Conservation (phyloP, 2,797 vertebrate genomes). For the Helostoma temminkii region DNA sequence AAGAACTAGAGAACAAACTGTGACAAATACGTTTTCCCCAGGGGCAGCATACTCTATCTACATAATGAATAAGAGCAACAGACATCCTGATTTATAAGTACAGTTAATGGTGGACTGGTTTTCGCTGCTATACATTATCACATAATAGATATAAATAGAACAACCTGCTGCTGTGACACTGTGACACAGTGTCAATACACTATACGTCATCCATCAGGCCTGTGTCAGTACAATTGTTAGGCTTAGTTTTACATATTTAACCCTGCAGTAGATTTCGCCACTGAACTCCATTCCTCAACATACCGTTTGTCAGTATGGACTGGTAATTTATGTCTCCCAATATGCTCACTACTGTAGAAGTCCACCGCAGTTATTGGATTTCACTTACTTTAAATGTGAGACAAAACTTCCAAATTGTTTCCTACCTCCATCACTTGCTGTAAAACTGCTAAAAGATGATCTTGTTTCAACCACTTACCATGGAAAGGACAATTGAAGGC, state of each 20-base stretch:
- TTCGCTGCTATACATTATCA: slow-evolving; percentile 19
- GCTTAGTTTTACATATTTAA: slow-evolving; percentile 2
- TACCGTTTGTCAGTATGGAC: neutral
- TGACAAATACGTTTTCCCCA: slow-evolving; percentile 63
- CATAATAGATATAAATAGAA: neutral
- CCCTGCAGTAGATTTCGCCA: neutral
- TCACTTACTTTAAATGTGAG: neutral
- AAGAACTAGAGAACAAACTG: slow-evolving; percentile 53
- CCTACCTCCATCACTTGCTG: neutral
- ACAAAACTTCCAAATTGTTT: neutral
- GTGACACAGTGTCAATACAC: neutral
- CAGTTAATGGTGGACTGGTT: slow-evolving; percentile 22
- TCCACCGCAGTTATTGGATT: neutral
- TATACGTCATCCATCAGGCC: neutral
- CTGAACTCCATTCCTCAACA: neutral
- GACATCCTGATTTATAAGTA: slow-evolving; percentile 40
- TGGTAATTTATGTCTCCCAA: neutral
- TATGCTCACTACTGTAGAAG: neutral
- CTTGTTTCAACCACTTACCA: neutral
- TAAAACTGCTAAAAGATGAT: neutral
- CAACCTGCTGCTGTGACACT: slow-evolving; percentile 17
- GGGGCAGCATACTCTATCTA: slow-evolving; percentile 36
- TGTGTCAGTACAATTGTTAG: neutral
- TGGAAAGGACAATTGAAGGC: neutral
- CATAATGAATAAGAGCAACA: slow-evolving; percentile 64